These are phyloP conservation scores for Leptestheria dahalacensis DNA, from an alignment of 1,140 invertebrate species.

Conservation along the genomic window DNA sequence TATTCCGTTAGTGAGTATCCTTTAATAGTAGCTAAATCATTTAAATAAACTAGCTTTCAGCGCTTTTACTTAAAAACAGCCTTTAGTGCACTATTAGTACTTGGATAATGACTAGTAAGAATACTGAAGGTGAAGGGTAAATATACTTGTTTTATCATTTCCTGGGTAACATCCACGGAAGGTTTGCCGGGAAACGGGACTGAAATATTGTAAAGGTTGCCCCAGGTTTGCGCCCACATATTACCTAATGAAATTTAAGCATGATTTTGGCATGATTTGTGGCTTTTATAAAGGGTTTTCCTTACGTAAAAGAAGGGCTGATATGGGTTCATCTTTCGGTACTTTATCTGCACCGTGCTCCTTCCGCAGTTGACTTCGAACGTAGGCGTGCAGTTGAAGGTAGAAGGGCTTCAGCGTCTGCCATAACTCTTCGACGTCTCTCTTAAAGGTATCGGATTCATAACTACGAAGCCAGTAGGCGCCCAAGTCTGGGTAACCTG, in stretches of 20 bases:
- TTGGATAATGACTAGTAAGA: not conserved
- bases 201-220: slow-evolving; percentile 65
- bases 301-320: slow-evolving; percentile 65
- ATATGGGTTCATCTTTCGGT: slow-evolving; percentile 60
- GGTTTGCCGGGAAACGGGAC: slow-evolving; percentile 73
- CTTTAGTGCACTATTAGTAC: no score
- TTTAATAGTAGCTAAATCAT: no score
- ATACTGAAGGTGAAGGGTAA: not conserved
- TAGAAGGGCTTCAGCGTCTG: slow-evolving; percentile 64
- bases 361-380: slow-evolving; percentile 51
- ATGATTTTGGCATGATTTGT: no score
- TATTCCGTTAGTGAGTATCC: no score
- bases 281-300: not conserved
- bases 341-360: slow-evolving; percentile 50
- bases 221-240: slow-evolving; percentile 28
- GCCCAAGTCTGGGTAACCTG: slow-evolving; percentile 64
- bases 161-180: slow-evolving; percentile 64
- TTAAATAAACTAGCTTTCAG: no score
- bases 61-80: no score
- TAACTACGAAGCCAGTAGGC: slow-evolving; percentile 53
- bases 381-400: slow-evolving; percentile 71
- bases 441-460: slow-evolving; percentile 40
- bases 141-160: slow-evolving; percentile 59
- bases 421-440: slow-evolving; percentile 49
- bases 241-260: no score